Evolutionary conservation across 2,113 vertebrate genomes (phyloP), one percentile per base, ranked within the genome.

Genomic region (Pimephales promelas): DNA sequence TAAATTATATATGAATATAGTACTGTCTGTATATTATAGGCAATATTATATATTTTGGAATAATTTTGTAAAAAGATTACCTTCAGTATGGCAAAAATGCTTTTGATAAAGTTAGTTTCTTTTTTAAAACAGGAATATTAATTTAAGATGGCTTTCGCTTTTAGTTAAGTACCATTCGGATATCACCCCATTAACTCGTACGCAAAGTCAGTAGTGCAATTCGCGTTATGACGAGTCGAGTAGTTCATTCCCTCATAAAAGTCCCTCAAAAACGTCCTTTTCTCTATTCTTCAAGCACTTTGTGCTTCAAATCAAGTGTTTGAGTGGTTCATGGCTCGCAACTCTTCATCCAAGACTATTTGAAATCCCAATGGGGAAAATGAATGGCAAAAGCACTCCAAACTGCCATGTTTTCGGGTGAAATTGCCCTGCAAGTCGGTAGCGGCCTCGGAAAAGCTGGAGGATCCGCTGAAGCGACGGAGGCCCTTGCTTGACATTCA

Each of bases 401-500:
- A 22, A 54, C 52, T 0, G 18, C 31, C 3, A 24, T 45, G 36
- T 71, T 71, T 45, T 71, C 0, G 40, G 68, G 22, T 16, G n/a
- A 82, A 77, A 28, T 34, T 76, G 26, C 18, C 24, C 43, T 54
- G 52, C 18, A 22, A 22, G 52, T 54, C 6, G 1, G 18, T 2
- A 8, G 64, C 34, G 22, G 9, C 70, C 5, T 61, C 3, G 54
- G 61, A 64, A 22, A 7, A 47, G 24, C 79, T 75, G 3, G 83
- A 81, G 52, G 52, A 54, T 18, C 52, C 52, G 24, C 18, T 75
- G 36, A 36, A 66, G 62, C 61, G 59, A 57, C 68, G 5, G 49
- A 75, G 31, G 82, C 85, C 40, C 36, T 54, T 81, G 61, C 57
- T 88, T 89, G 78, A 91, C 87, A 90, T 89, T 90, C 82, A 84